A percentile compares a stretch with the other conserved stretches of the same genome.
Evolutionary conservation across 2,888 invertebrate species (phyloP).

Genomic region (Odontothrips loti): DNA sequence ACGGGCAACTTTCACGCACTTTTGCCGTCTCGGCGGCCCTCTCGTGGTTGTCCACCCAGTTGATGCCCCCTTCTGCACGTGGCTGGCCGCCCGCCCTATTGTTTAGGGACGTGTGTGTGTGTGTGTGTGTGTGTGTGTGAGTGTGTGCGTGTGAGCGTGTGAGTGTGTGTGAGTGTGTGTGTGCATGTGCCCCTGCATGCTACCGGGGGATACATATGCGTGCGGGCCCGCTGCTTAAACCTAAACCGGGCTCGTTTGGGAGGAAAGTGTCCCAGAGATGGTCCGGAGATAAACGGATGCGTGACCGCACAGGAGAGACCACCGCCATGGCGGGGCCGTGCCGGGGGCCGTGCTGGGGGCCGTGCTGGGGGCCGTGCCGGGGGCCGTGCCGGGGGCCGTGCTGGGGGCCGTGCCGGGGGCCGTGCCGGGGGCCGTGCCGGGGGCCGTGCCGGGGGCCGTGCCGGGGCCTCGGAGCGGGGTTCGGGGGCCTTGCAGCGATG

Average conservation of each 20-base stretch:
- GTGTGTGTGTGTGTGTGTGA: too few relatives aligned
- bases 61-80: too few relatives aligned
- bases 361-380: background rate
- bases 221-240: background rate
- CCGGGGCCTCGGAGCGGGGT: background rate
- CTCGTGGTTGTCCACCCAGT: too few relatives aligned
- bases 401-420: background rate
- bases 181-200: background rate
- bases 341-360: background rate
- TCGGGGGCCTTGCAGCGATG: background rate
- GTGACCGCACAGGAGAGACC: constrained; percentile 9
- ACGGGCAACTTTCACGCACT: too few relatives aligned
- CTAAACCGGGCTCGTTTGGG: constrained; percentile 17
- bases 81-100: too few relatives aligned
- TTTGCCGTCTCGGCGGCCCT: too few relatives aligned
- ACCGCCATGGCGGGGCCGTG: background rate
- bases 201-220: background rate
- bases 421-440: background rate
- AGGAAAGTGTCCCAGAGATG: constrained; percentile 24
- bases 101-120: too few relatives aligned
- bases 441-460: background rate
- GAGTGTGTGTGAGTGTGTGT: too few relatives aligned
- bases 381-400: background rate
- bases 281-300: constrained; percentile 3
- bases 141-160: too few relatives aligned